Evolutionary conservation across 2,797 vertebrate species (phyloP).

Genomic region (Parauchenoglanis punctatus): DNA sequence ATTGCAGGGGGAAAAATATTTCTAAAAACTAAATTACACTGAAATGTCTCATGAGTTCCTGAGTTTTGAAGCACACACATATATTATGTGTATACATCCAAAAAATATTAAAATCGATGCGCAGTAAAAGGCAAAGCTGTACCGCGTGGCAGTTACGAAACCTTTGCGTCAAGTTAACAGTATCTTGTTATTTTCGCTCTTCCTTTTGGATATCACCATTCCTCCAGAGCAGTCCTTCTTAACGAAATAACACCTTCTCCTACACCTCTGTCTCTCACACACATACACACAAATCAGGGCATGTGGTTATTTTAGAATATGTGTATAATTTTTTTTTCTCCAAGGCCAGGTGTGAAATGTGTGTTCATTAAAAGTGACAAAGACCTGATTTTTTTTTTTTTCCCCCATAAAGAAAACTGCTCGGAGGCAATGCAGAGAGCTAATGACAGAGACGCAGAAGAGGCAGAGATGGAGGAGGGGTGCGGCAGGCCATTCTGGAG

Average conservation of each 20-base stretch:
- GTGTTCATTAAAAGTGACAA: conserved; percentile 76
- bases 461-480: conserved; percentile 56
- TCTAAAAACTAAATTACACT: not conserved
- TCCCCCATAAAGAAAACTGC: conserved; percentile 35
- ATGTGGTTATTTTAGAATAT: conserved; percentile 62
- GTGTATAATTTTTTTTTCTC: conserved; percentile 69
- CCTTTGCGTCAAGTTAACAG: conserved; percentile 38
- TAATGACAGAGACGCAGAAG: conserved; percentile 58
- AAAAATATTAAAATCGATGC: not conserved
- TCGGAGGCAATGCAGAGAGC: conserved; percentile 65
- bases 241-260: conserved; percentile 73
- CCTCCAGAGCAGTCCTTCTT: conserved; percentile 52
- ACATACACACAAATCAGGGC: conserved; percentile 42
- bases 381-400: conserved; percentile 65
- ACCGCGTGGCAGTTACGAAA: conserved; percentile 17
- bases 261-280: conserved; percentile 53
- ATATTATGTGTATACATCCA: not conserved
- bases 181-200: conserved; percentile 46
- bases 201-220: conserved; percentile 48
- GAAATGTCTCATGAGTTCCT: not conserved
- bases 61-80: not conserved
- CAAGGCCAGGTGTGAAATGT: conserved; percentile 69
- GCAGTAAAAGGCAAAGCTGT: not conserved
- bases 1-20: not conserved
- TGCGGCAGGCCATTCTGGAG: conserved; percentile 43